These are phyloP conservation scores for Psettodes erumei DNA, from an alignment of 2,113 vertebrate species.

Conservation along the genomic window DNA sequence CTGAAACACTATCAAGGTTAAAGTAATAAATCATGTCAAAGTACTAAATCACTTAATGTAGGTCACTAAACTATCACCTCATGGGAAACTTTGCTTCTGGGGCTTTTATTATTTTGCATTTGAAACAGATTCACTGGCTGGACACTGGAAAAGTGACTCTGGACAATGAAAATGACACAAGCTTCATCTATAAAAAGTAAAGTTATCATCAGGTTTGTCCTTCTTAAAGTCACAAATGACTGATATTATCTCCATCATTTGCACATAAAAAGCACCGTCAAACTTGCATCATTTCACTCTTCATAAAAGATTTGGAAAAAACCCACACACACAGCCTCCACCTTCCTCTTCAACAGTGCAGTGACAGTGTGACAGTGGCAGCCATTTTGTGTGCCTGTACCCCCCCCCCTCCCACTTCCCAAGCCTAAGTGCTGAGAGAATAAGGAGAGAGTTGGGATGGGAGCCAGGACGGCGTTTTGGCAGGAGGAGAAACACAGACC, in stretches of 20 bases:
- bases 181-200: too few relatives aligned
- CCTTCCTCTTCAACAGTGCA: slow-evolving; percentile 8
- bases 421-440: slow-evolving; percentile 53
- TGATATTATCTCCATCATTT: neutral
- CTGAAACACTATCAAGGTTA: slow-evolving; percentile 52
- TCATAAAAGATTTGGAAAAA: slow-evolving; percentile 7
- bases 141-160: neutral
- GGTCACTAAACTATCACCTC: slow-evolving; percentile 43
- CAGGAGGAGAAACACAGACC: slow-evolving; percentile 52
- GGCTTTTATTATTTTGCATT: neutral
- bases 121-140: neutral
- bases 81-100: neutral
- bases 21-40: slow-evolving; percentile 47
- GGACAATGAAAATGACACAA: neutral
- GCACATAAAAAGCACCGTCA: neutral
- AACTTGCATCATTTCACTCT: neutral
- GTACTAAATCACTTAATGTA: slow-evolving; percentile 50
- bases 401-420: slow-evolving; percentile 14
- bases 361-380: slow-evolving; percentile 43
- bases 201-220: neutral
- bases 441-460: slow-evolving; percentile 58
- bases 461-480: slow-evolving; percentile 70
- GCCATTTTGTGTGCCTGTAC: slow-evolving; percentile 76
- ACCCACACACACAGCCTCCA: slow-evolving; percentile 4
- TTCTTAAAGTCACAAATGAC: neutral